Evolutionary conservation across 2,888 invertebrate genomes (phyloP).

Genomic region (Ptychoptera albimana): DNA sequence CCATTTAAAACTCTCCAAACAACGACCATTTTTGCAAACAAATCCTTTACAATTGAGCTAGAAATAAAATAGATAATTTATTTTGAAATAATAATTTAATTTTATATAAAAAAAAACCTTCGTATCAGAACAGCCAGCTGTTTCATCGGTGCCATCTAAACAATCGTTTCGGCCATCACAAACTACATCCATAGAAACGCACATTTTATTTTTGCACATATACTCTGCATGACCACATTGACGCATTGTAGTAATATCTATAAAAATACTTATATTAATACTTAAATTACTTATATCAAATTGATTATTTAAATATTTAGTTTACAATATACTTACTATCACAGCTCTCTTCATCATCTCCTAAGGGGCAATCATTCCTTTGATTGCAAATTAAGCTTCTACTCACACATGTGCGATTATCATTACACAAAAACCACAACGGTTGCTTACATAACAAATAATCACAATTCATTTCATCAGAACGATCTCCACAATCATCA

Average conservation of each 20-base stretch:
- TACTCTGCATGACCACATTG: slow-evolving; percentile 14
- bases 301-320: too few species aligned
- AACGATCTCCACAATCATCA: slow-evolving; percentile 39
- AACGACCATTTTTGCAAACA: slow-evolving; percentile 39
- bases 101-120: slow-evolving; percentile 11
- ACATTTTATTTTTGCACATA: slow-evolving; percentile 31
- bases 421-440: slow-evolving; percentile 25
- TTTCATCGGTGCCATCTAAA: slow-evolving; percentile 53
- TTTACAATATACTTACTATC: slow-evolving; percentile 3
- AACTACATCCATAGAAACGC: slow-evolving; percentile 47
- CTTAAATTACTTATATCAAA: too few species aligned
- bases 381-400: slow-evolving; percentile 55
- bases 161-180: slow-evolving; percentile 65
- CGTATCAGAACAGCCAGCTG: slow-evolving; percentile 25
- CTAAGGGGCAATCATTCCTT: slow-evolving; percentile 46
- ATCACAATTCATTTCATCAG: slow-evolving; percentile 38
- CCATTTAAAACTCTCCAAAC: slow-evolving; percentile 34
- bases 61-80: slow-evolving; percentile 12
- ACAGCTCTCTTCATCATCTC: slow-evolving; percentile 40
- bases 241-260: too few species aligned
- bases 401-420: slow-evolving; percentile 48
- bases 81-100: background rate
- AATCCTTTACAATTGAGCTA: slow-evolving; percentile 42
- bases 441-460: slow-evolving; percentile 22
- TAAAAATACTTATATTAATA: too few species aligned